Percentiles rank a stretch among this genome's conserved stretches.
Conservation (phyloP, 2,113 vertebrate species). For the Thalassoma bifasciatum region DNA sequence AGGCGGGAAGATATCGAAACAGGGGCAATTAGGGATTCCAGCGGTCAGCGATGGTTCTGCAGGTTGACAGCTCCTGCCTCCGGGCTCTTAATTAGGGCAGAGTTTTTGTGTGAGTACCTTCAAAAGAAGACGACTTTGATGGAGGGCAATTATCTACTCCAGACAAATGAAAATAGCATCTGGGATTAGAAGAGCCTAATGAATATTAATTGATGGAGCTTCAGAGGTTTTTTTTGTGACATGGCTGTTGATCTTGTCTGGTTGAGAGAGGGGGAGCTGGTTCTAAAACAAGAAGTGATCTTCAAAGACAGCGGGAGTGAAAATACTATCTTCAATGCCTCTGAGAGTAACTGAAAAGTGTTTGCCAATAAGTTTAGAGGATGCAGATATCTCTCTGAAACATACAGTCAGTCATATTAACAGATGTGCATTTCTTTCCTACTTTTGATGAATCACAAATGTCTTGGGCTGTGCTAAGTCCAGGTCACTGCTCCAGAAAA, state of each 20-base stretch:
- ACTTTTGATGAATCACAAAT: background rate
- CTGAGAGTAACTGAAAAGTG: no score
- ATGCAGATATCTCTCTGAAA: background rate
- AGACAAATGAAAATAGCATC: conserved; percentile 28
- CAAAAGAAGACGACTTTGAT: conserved; percentile 60
- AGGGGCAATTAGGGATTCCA: conserved; percentile 72
- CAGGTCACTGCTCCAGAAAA: background rate
- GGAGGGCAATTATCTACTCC: conserved; percentile 72
- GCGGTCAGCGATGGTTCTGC: conserved; percentile 61
- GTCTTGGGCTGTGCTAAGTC: background rate
- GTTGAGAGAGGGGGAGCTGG: background rate
- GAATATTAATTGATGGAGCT: conserved; percentile 43
- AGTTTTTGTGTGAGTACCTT: conserved; percentile 54
- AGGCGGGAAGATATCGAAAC: conserved; percentile 47
- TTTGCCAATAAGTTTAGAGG: no score
- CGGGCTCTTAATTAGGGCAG: conserved; percentile 72
- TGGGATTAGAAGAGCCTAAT: conserved; percentile 57
- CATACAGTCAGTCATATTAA: no score
- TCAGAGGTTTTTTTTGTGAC: conserved; percentile 28
- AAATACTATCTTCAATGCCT: background rate
- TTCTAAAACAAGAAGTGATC: conserved; percentile 29
- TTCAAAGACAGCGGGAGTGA: conserved; percentile 54
- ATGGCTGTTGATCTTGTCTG: conserved; percentile 11
- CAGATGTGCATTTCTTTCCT: no score
- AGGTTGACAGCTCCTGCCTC: conserved; percentile 66